Conservation (phyloP, 2,888 invertebrate species). For the Coenonympha glycerion region DNA sequence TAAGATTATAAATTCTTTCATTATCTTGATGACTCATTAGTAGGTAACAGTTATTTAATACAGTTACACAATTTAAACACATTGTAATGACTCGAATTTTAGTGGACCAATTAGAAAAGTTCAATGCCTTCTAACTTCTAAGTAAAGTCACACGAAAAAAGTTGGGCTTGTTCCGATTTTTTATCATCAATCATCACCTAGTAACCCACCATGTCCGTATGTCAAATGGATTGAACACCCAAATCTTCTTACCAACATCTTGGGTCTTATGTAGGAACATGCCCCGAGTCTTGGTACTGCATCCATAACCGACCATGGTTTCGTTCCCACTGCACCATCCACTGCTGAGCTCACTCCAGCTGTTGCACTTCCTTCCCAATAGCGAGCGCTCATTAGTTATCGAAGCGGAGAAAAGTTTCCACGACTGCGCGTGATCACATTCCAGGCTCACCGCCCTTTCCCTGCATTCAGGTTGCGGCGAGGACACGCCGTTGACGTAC, state of each 20-base stretch:
- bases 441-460: slow-evolving; percentile 48
- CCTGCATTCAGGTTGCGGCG: slow-evolving; percentile 55
- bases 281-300: slow-evolving; percentile 37
- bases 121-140: background rate
- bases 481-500: slow-evolving; percentile 56
- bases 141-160: no score
- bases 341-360: slow-evolving; percentile 44
- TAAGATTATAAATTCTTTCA: slow-evolving; percentile 1
- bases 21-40: background rate
- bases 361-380: slow-evolving; percentile 41
- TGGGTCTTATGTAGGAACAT: slow-evolving; percentile 53
- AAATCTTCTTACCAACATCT: slow-evolving; percentile 28
- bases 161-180: no score
- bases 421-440: slow-evolving; percentile 60
- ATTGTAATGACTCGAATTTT: background rate
- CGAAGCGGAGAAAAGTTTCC: slow-evolving; percentile 53
- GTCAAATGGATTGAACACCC: slow-evolving; percentile 45
- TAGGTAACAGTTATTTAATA: background rate
- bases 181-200: no score
- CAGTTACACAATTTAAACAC: slow-evolving; percentile 2
- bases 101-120: background rate
- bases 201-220: slow-evolving; percentile 30
- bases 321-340: slow-evolving; percentile 45
- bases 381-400: slow-evolving; percentile 37
- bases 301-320: slow-evolving; percentile 46